A percentile compares a stretch with the other conserved stretches of the same genome.
phyloP scores from a whole-genome alignment of 2,888 invertebrate genomes.

The Willowsia nigromaculata region DNA sequence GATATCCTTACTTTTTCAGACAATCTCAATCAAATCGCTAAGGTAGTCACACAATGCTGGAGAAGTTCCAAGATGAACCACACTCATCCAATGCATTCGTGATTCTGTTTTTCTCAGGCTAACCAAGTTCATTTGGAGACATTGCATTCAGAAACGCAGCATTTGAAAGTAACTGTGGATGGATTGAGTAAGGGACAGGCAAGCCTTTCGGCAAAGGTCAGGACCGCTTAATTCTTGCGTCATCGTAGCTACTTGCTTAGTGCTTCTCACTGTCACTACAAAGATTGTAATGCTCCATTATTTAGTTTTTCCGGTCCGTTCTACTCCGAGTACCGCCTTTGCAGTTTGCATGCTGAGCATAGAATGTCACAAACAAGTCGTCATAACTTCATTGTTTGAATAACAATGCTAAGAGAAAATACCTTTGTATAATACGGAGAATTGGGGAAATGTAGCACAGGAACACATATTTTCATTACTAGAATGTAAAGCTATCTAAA shows the following conservation, averaged over 20 bases:
- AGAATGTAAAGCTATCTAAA: constrained; percentile 19
- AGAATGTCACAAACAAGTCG: too few species aligned
- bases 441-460: too few species aligned
- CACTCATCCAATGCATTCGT: neutral
- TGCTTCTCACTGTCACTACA: too few species aligned
- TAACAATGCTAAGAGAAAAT: neutral
- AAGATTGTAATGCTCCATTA: too few species aligned
- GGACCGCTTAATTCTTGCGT: neutral
- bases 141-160: constrained; percentile 67
- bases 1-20: constrained; percentile 75
- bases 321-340: neutral
- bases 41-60: constrained; percentile 43
- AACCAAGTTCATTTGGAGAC: constrained; percentile 74
- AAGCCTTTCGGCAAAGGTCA: constrained; percentile 70
- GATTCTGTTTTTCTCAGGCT: too few species aligned
- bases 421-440: neutral
- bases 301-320: too few species aligned
- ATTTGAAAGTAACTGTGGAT: constrained; percentile 70
- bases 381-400: constrained; percentile 47
- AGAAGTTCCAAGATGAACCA: neutral
- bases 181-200: constrained; percentile 70
- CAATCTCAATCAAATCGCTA: constrained; percentile 73
- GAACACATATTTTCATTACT: neutral
- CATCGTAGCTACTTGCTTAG: too few species aligned
- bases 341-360: neutral